phyloP scores from a whole-genome alignment of 2,797 vertebrate genomes.

The Brachyalestes nurse region DNA sequence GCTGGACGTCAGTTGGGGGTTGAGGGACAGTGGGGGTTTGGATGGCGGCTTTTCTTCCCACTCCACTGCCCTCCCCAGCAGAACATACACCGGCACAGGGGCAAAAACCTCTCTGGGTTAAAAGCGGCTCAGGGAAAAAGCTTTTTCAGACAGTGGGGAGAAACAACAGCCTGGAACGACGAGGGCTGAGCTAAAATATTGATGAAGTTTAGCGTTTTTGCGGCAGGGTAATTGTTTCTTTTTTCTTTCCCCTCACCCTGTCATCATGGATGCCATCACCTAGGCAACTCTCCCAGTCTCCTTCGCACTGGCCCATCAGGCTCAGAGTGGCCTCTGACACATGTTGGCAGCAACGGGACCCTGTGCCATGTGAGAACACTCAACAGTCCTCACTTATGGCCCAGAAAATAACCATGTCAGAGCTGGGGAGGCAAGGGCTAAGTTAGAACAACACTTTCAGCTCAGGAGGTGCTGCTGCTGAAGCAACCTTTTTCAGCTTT shows the following conservation, averaged over 20 bases:
- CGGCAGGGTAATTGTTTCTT: slow-evolving; percentile 66
- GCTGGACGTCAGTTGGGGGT: slow-evolving; percentile 45
- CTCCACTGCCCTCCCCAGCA: slow-evolving; percentile 47
- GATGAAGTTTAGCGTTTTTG: slow-evolving; percentile 68
- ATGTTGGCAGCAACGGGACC: slow-evolving; percentile 26
- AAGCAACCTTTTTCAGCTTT: slow-evolving; percentile 19
- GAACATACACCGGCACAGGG: slow-evolving; percentile 32
- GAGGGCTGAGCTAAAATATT: slow-evolving; percentile 71
- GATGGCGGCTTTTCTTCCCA: slow-evolving; percentile 33
- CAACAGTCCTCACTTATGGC: slow-evolving; percentile 50
- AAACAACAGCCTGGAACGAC: slow-evolving; percentile 61
- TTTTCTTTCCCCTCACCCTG: slow-evolving; percentile 35
- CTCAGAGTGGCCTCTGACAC: slow-evolving; percentile 44
- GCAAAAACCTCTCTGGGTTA: slow-evolving; percentile 52
- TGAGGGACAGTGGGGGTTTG: slow-evolving; percentile 26
- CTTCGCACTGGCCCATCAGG: slow-evolving; percentile 39
- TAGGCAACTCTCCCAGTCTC: slow-evolving; percentile 42
- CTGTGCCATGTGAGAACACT: slow-evolving; percentile 33
- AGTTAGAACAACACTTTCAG: slow-evolving; percentile 35
- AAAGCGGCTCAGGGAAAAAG: slow-evolving; percentile 51
- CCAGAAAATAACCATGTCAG: slow-evolving; percentile 40
- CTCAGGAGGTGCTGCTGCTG: not conserved
- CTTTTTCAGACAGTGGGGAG: slow-evolving; percentile 51
- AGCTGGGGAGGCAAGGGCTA: slow-evolving; percentile 24
- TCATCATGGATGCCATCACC: slow-evolving; percentile 61